phyloP scores from a whole-genome alignment of 2,113 vertebrate genomes.

The Anguilla japonica region DNA sequence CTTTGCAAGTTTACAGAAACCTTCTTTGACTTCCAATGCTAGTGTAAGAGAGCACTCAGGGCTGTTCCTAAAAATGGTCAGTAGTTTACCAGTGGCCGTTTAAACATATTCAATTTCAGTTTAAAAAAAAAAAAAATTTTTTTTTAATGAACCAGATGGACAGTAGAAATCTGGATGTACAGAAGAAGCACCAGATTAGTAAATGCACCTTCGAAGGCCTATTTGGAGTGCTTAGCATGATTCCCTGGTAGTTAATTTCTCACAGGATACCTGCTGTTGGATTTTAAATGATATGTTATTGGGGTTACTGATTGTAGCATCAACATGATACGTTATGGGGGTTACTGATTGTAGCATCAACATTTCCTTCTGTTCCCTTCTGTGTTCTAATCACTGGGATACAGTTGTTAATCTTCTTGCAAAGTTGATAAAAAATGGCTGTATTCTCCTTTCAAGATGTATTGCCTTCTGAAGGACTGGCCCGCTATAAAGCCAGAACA shows the following conservation, averaged over 20 bases:
- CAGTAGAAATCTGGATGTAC: background rate
- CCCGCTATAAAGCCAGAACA: conserved; percentile 93
- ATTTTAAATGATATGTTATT: background rate
- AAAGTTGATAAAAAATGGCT: background rate
- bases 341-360: too few species aligned
- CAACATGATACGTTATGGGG: too few species aligned
- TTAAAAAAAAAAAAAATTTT: too few species aligned
- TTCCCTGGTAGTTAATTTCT: background rate
- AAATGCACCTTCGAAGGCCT: background rate
- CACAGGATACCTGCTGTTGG: background rate
- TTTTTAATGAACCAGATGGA: background rate
- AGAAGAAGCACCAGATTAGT: too few species aligned
- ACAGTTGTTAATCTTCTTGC: background rate
- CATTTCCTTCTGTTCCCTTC: too few species aligned
- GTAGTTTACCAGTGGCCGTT: too few species aligned
- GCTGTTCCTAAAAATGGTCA: too few species aligned
- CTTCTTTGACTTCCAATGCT: too few species aligned
- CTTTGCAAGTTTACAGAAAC: too few species aligned
- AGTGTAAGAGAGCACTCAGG: too few species aligned
- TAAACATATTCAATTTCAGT: too few species aligned
- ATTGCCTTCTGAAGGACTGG: conserved; percentile 96
- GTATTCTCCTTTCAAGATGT: conserved; percentile 77
- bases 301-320: too few species aligned
- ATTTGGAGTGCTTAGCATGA: background rate
- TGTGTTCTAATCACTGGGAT: background rate